Evolutionary conservation across 2,888 invertebrate species (phyloP).

Genomic region (Caenorhabditis becei): DNA sequence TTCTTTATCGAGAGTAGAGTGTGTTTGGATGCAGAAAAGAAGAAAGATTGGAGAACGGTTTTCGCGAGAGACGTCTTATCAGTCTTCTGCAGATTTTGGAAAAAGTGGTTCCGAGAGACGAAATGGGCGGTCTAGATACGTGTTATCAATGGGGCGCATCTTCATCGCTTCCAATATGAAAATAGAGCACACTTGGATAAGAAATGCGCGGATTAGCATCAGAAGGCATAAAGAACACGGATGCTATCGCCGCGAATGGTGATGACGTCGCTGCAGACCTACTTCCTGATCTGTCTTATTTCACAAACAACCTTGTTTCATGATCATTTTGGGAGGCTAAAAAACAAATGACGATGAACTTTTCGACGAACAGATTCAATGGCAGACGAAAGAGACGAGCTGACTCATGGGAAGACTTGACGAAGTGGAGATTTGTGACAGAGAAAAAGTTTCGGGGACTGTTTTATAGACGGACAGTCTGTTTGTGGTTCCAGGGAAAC

Average conservation of each 20-base stretch:
- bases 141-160: too few relatives aligned
- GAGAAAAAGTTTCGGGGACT: too few relatives aligned
- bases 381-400: not conserved
- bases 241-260: not conserved
- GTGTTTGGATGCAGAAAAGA: constrained; percentile 11
- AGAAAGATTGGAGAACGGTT: constrained; percentile 13
- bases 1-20: constrained; percentile 25
- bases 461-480: too few relatives aligned
- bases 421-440: not conserved
- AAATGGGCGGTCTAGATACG: too few relatives aligned
- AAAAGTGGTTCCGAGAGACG: too few relatives aligned
- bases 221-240: not conserved
- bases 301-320: not conserved
- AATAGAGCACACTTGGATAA: too few relatives aligned
- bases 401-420: not conserved
- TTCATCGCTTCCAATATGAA: too few relatives aligned
- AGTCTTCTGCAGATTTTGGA: not conserved
- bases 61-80: not conserved
- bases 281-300: not conserved
- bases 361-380: not conserved
- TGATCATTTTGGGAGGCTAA: not conserved
- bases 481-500: not conserved
- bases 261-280: not conserved
- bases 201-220: too few relatives aligned
- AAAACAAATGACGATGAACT: not conserved